Percentiles rank a stretch among this genome's conserved stretches.
Conservation (phyloP, 2,888 invertebrate species). For the Margaritifera margaritifera region DNA sequence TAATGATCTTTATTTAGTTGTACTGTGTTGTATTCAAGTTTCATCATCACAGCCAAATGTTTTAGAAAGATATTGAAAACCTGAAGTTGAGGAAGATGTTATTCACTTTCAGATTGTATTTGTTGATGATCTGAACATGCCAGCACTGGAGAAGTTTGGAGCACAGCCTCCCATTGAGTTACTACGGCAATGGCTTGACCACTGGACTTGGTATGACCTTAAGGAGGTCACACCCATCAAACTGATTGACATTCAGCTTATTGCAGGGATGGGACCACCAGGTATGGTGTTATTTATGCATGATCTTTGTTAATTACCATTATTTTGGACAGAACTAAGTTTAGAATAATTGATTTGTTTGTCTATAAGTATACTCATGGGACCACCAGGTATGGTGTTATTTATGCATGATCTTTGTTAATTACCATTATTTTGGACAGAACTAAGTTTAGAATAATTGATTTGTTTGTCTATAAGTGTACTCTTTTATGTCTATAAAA, state of each 20-base stretch:
- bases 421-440: background rate
- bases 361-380: slow-evolving; percentile 60
- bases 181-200: slow-evolving; percentile 75
- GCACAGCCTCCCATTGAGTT: slow-evolving; percentile 96
- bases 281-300: slow-evolving; percentile 45
- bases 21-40: background rate
- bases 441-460: background rate
- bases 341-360: background rate
- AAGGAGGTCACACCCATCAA: slow-evolving; percentile 71
- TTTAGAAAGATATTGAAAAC: background rate
- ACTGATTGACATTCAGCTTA: slow-evolving; percentile 71
- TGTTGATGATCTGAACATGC: slow-evolving; percentile 98
- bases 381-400: slow-evolving; percentile 67
- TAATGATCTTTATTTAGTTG: no score
- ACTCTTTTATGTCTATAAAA: background rate
- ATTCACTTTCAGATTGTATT: slow-evolving; percentile 81
- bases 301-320: background rate
- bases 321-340: background rate
- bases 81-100: background rate
- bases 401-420: background rate
- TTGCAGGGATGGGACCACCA: slow-evolving; percentile 73
- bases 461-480: no score
- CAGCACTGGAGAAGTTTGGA: slow-evolving; percentile 89
- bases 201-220: slow-evolving; percentile 73
- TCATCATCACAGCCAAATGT: background rate